Evolutionary conservation across 2,797 vertebrate species (phyloP).

Genomic region (Vireo griseus): DNA sequence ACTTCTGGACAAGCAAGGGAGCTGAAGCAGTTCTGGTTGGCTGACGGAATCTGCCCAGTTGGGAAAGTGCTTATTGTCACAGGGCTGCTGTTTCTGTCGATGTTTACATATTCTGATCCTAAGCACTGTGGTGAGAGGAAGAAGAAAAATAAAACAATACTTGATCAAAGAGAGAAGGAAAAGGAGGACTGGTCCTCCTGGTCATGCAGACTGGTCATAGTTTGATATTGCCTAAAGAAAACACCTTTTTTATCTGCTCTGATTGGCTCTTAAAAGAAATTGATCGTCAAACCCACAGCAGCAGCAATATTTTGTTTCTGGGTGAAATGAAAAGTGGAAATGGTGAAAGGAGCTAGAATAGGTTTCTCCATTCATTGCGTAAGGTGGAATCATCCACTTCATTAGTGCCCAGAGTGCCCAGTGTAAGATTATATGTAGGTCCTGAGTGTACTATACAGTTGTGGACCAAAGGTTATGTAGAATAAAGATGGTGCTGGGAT

Average conservation of each 20-base stretch:
- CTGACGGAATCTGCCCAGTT: constrained; percentile 74
- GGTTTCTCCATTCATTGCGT: constrained; percentile 61
- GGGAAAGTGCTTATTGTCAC: constrained; percentile 77
- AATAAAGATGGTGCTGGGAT: constrained; percentile 30
- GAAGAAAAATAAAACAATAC: constrained; percentile 73
- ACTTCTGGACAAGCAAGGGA: constrained; percentile 74
- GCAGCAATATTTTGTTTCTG: constrained; percentile 58
- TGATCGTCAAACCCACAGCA: constrained; percentile 82
- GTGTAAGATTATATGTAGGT: background rate
- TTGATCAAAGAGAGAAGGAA: constrained; percentile 80
- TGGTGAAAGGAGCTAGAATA: constrained; percentile 50
- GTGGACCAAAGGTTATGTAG: constrained; percentile 47
- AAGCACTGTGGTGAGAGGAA: constrained; percentile 84
- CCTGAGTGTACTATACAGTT: background rate
- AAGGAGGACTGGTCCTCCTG: constrained; percentile 72
- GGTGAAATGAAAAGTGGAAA: constrained; percentile 44
- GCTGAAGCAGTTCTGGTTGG: constrained; percentile 72
- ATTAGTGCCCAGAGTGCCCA: constrained; percentile 19
- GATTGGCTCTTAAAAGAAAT: constrained; percentile 73
- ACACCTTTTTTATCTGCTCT: constrained; percentile 63
- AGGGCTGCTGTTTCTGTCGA: constrained; percentile 82
- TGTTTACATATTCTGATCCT: constrained; percentile 84
- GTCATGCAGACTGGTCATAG: constrained; percentile 67
- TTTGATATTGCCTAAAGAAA: constrained; percentile 72
- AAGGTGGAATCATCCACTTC: constrained; percentile 44